Base-by-base conservation (phyloP, 2,113 vertebrate genomes). In the Alosa alosa region DNA sequence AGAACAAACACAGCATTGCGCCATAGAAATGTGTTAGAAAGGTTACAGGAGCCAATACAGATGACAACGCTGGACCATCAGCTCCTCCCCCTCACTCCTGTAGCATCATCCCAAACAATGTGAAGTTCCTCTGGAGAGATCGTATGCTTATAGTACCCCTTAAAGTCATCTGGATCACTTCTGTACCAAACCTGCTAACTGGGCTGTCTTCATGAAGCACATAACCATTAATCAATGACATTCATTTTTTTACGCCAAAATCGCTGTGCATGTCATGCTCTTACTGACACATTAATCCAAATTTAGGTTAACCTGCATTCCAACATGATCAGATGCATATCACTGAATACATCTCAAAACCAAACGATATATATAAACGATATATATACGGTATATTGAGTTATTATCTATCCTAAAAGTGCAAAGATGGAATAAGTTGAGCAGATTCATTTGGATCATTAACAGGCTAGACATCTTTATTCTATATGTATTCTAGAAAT, bases 1-100 rank as follows among this genome's bases (percentile, higher is more conserved):
- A 90, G 91, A 93, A 90, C 91, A 94, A 94, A 94, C 91, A 93
- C 89, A 92, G 91, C 91, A 82, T 88, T 92, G 90, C 92, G 91
- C 93, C 91, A 92, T 93, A 93, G 93, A 94, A 94, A 94, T 93
- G 90, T 89, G 88, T 94, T 92, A 89, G 92, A 94, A 93, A 93
- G 92, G 93, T 94, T 93, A 92, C 85, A 81, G 83, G 90, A 92
- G 91, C 91, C 91, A 89, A 93, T 93, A 85, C 55, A 88, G 88
- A 84, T 64, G 88, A 86, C 87, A 87, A 87, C 81, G 49, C 52
- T 15, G 47, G 81, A 89, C 90, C 88, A 87, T 82, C 87, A 81
- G 86, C 84, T 91, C 55, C 15, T n/a, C 22, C 22, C 57, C 20
- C 22, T 20, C 52, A 57, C 15, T 57, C 15, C 15, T 25, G 0